Evolutionary conservation across 2,113 vertebrate genomes (phyloP), one percentile per base, ranked within the genome.

Genomic region (Himantopus leucocephalus): DNA sequence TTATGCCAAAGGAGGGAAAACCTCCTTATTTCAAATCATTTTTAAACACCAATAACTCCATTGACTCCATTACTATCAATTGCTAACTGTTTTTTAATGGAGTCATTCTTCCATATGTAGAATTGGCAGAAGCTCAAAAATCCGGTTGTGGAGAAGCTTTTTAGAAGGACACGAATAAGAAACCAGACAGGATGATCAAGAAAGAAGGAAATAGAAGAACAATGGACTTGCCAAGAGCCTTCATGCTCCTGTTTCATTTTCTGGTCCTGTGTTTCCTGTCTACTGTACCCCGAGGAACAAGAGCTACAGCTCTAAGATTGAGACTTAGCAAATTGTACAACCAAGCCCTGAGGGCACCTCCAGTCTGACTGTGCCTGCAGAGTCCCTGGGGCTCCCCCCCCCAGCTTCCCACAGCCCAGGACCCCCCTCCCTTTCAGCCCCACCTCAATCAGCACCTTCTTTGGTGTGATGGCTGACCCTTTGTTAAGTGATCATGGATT

Each of bases 181-280:
- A 74, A 26, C 9, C 43, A 73, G 53, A 60, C 2, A 48, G 21
- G 21, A 60, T 62, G 48, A 86, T 43, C 29, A 56, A 70, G 45
- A 80, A 53, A 70, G 9, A 74, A 60, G 6, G 43, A 85, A 92
- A 45, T 0, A 71, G 41, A 71, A 10, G 13, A 73, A 55, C 29
- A 22, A 6, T 0, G 0, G 7, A n/a, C 32, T 84, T 79, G 21
- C 3, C 45, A 66, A 45, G 10, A 73, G 6, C 5, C 30, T 77
- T 89, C 5, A 10, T 39, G 8, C 12, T 70, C 86, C 67, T 73
- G 6, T 48, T 76, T 48, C 5, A 34, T 39, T 88, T 88, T 73
- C 26, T 6, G 5, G 16, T 58, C 15, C 7, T 58, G 4, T 39
- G 30, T 75, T 92, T 88, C 62, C 22, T 56, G 9, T 37, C 52